These are phyloP conservation scores for Rhagonycha lutea DNA, from an alignment of 2,888 invertebrate genomes.

Conservation along the genomic window DNA sequence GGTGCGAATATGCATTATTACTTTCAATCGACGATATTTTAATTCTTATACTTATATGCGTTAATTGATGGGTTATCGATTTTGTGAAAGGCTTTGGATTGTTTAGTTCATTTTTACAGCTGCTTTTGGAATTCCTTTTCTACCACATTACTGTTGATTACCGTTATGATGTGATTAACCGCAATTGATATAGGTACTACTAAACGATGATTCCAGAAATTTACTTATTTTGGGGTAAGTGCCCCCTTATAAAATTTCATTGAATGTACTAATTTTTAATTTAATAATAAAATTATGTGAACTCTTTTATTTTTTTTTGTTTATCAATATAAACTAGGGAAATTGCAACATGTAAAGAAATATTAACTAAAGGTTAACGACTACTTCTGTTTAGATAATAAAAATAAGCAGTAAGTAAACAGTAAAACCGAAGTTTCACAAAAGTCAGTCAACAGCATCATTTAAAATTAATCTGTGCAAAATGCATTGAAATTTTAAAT, in stretches of 20 bases:
- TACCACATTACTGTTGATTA: background rate
- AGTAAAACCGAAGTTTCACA: background rate
- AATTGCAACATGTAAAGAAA: background rate
- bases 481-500: background rate
- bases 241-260: no score
- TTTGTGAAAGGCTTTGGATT: background rate
- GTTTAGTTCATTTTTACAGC: background rate
- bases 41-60: constrained; percentile 3
- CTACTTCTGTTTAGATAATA: background rate
- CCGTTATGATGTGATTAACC: background rate
- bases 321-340: no score
- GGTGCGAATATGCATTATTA: constrained; percentile 28
- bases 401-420: background rate
- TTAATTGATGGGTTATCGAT: constrained; percentile 16
- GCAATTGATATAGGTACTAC: no score
- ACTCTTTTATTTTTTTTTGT: no score
- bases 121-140: background rate
- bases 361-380: background rate
- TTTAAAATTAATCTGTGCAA: background rate
- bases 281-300: no score
- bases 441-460: background rate
- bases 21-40: constrained; percentile 20
- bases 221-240: no score
- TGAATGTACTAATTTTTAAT: no score
- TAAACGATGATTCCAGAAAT: no score